Base-by-base conservation (phyloP, 2,797 vertebrate species). In the Florisuga fusca region DNA sequence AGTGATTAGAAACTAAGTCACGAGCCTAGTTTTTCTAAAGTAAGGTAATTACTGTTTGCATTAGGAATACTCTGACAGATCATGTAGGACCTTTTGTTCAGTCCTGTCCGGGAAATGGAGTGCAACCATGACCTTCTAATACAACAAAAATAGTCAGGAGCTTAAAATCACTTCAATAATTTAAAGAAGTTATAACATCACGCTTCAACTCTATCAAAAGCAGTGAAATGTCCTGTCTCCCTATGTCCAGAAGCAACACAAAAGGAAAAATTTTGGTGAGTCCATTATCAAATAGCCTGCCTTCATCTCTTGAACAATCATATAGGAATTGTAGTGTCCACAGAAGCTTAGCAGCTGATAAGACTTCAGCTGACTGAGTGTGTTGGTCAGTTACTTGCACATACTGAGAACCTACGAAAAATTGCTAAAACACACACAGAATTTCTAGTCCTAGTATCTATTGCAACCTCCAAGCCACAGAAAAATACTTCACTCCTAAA, bases 1-100 rank as follows among this genome's bases (percentile, higher is more conserved):
- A 74, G 23, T 33, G 16, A 92, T 71, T n/a, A 91, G 54, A 81
- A 92, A 68, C 8, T 33, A 83, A 50, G 38, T 31, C 19, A 89
- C 12, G n/a, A 80, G n/a, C 31, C 15, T 43, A 74, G 20, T 33
- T 92, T 72, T 84, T 67, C 41, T 78, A 9, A 81, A 53, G 31
- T 27, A 77, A 50, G 27, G 20, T 36, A 17, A 43, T 66, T 79
- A 84, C 68, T 8, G 7, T 54, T 14, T 83, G 36, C 8, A 13
- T 61, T 82, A 58, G 34, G 55, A 91, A 51, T 13, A 46, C 8
- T 78, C 53, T 0, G 0, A 74, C 8, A 76, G 16, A 34, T 48
- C 41, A 88, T 5, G 36, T 55, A 75, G 22, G 17, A 77, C n/a
- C 12, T 86, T 75, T 33, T 17, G 4, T 50, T 76, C 46, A 55